A percentile compares a stretch with the other conserved stretches of the same genome.
These are phyloP conservation scores for Drosophila putrida DNA, from an alignment of 2,888 invertebrate species.

Conservation along the genomic window DNA sequence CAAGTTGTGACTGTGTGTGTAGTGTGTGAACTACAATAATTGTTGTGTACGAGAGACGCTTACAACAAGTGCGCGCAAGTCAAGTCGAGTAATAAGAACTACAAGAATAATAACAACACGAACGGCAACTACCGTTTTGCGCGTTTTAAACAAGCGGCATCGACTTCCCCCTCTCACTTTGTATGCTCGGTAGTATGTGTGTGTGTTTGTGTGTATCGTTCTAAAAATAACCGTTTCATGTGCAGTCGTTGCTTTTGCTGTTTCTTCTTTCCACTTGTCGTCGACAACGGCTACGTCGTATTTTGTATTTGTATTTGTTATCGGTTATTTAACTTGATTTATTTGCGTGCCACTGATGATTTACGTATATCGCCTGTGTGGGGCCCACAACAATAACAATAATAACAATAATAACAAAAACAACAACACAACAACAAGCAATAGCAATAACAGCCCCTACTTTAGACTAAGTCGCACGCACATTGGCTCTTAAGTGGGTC, in stretches of 20 bases:
- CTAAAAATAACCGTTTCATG: slow-evolving; percentile 74
- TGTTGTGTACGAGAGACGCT: slow-evolving; percentile 55
- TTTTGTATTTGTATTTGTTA: slow-evolving; percentile 69
- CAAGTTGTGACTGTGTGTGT: slow-evolving; percentile 7
- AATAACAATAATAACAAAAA: slow-evolving; percentile 37
- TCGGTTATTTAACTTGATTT: slow-evolving; percentile 80
- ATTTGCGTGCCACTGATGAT: slow-evolving; percentile 79
- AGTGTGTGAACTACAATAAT: slow-evolving; percentile 43
- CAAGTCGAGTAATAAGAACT: slow-evolving; percentile 39
- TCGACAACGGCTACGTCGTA: slow-evolving; percentile 15
- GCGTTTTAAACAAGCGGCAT: slow-evolving; percentile 60
- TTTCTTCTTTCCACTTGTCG: slow-evolving; percentile 14
- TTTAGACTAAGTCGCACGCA: slow-evolving; percentile 63
- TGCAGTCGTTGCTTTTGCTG: slow-evolving; percentile 49
- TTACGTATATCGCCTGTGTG: slow-evolving; percentile 67
- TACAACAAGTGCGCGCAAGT: slow-evolving; percentile 64
- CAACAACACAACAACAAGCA: slow-evolving; percentile 30
- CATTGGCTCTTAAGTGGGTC: slow-evolving; percentile 74
- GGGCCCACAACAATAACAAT: slow-evolving; percentile 44
- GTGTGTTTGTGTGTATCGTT: slow-evolving; percentile 56
- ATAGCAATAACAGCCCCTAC: slow-evolving; percentile 28
- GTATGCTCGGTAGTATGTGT: slow-evolving; percentile 18
- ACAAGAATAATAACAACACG: slow-evolving; percentile 25
- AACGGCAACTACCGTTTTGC: slow-evolving; percentile 67
- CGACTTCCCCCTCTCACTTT: slow-evolving; percentile 33